Evolutionary conservation across 2,888 invertebrate genomes (phyloP).

Genomic region (Biston betularia): DNA sequence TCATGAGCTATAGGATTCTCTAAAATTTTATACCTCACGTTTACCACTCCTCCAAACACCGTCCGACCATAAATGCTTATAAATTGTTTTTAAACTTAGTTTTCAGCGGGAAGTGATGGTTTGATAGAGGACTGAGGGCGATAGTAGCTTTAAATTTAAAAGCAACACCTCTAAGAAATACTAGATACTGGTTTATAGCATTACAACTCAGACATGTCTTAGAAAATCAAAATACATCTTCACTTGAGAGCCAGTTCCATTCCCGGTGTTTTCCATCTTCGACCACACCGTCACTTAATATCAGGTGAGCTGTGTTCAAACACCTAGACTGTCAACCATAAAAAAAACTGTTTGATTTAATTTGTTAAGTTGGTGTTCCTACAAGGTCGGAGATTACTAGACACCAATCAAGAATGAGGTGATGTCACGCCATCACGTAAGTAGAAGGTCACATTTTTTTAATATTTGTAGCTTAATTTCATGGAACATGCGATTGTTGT

Average conservation of each 20-base stretch:
- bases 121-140: slow-evolving; percentile 13
- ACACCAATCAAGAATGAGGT: too few species aligned
- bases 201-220: neutral
- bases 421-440: too few species aligned
- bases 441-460: too few species aligned
- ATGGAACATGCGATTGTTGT: too few species aligned
- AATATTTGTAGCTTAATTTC: too few species aligned
- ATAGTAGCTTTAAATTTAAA: slow-evolving; percentile 23
- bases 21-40: slow-evolving; percentile 6
- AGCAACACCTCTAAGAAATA: slow-evolving; percentile 5
- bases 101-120: slow-evolving; percentile 21
- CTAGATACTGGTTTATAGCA: slow-evolving; percentile 7
- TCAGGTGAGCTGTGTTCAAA: too few species aligned
- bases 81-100: slow-evolving; percentile 25
- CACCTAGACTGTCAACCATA: too few species aligned
- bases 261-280: too few species aligned
- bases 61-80: slow-evolving; percentile 12
- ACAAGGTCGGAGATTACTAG: too few species aligned
- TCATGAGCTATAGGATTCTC: slow-evolving; percentile 1
- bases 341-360: neutral
- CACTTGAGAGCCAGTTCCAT: too few species aligned
- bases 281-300: too few species aligned
- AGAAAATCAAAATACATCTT: neutral
- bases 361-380: too few species aligned
- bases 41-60: slow-evolving; percentile 8